Conservation (phyloP, 2,113 vertebrate genomes). For the Ptychochromis oligacanthus region DNA sequence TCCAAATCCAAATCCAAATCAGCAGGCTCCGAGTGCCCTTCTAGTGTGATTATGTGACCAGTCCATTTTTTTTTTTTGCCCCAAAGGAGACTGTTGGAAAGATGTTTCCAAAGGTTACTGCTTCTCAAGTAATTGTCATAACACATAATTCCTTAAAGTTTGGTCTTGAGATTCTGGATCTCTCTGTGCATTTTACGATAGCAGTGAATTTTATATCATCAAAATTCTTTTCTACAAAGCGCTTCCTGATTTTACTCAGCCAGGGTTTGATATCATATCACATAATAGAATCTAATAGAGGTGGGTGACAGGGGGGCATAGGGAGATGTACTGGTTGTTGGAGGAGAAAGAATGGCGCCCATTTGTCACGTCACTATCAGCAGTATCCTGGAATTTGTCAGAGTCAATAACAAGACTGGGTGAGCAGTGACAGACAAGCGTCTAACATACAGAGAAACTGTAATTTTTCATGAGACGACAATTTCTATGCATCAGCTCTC, state of each 20-base stretch:
- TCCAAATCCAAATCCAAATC: neutral
- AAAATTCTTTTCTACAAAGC: constrained; percentile 17
- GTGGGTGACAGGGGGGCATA: constrained; percentile 27
- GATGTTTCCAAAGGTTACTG: neutral
- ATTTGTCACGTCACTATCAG: constrained; percentile 72
- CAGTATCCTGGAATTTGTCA: constrained; percentile 57
- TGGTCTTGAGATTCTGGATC: neutral
- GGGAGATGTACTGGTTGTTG: constrained; percentile 66
- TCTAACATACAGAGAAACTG: constrained; percentile 44
- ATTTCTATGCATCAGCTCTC: constrained; percentile 26
- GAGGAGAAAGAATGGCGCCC: constrained; percentile 36
- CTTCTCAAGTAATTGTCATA: neutral
- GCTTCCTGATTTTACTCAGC: constrained; percentile 36
- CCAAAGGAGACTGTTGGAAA: neutral
- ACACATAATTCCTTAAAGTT: neutral
- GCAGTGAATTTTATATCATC: constrained; percentile 8
- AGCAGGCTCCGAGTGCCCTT: neutral
- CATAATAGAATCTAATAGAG: constrained; percentile 70
- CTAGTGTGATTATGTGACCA: neutral
- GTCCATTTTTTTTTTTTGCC: no score
- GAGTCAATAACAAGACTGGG: constrained; percentile 69
- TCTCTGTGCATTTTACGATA: neutral
- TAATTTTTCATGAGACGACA: constrained; percentile 49
- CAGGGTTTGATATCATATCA: constrained; percentile 66
- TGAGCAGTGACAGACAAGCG: constrained; percentile 47